Evolutionary conservation across 2,113 vertebrate species (phyloP).

Genomic region (Willisornis vidua): DNA sequence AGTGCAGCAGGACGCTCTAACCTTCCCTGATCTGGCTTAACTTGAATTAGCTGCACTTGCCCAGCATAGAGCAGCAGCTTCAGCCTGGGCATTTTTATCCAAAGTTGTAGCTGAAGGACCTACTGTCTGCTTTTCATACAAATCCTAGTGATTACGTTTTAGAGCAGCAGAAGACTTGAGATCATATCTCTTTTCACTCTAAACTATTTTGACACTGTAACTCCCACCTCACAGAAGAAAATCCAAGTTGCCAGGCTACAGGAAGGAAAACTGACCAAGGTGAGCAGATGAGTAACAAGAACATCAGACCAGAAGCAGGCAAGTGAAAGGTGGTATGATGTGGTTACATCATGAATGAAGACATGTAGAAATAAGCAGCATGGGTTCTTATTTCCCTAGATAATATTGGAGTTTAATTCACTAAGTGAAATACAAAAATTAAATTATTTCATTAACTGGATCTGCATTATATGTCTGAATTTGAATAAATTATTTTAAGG

Average conservation of each 20-base stretch:
- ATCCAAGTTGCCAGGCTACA: background rate
- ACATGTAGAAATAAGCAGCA: background rate
- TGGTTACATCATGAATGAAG: background rate
- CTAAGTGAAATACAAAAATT: background rate
- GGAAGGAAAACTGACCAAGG: background rate
- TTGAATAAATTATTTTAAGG: constrained; percentile 23
- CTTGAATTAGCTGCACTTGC: background rate
- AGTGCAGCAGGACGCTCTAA: background rate
- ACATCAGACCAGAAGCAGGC: background rate
- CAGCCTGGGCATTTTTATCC: background rate
- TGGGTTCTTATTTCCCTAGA: background rate
- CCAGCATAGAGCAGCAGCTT: background rate
- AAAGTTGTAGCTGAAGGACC: background rate
- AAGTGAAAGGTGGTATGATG: background rate
- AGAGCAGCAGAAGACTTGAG: background rate
- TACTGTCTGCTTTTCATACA: background rate
- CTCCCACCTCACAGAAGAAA: background rate
- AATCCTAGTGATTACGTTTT: background rate
- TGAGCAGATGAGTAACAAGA: background rate
- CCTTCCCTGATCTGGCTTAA: background rate
- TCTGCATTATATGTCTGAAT: constrained; percentile 18
- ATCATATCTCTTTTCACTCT: background rate
- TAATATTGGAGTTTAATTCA: background rate
- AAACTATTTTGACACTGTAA: background rate
- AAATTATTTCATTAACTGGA: background rate